Base-by-base conservation (phyloP, 2,113 vertebrate genomes). In the Megaceryle torquata region DNA sequence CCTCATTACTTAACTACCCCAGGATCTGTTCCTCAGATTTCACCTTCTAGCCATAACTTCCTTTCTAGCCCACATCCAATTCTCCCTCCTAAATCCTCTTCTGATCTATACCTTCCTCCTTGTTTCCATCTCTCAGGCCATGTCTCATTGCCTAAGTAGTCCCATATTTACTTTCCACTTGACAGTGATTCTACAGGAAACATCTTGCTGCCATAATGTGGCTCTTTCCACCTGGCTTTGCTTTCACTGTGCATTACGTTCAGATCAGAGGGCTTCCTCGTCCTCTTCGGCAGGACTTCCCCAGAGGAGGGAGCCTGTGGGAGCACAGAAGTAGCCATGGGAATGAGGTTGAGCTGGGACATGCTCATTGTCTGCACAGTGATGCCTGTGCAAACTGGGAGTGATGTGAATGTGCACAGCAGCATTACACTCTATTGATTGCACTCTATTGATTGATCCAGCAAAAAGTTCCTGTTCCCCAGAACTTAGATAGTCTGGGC, bases 21-120 rank as follows among this genome's bases (percentile, higher is more conserved):
- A 89, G 91, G 67, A 95, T 83, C 61, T 89, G 29, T 84, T 96
- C 79, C 65, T 97, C 77, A 87, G 86, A 87, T 93, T 92, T 93
- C 74, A 48, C 46, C 81, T 94, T 88, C 51, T 29, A 88, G 61
- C 41, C 53, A 41, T 65, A 25, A 82, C 79, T 94, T 95, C 84
- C 87, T 95, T 85, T 87, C n/a, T 79, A 95, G 33, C 59, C 81
- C 72, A 65, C 78, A 76, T 89, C 51, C 56, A 84, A 4, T 77
- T 86, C 31, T 90, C 54, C 16, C 33, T 89, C 51, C 65, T 84
- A 96, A 95, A 93, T 60, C 61, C 74, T 96, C 61, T 89, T 93
- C 94, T 84, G 69, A 92, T 91, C 77, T 89, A 43, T 59, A n/a
- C 43, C 51, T 92, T 65, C 64, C 87, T 89, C 88, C 87, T 77